A percentile compares a stretch with the other conserved stretches of the same genome.
Conservation (phyloP, 2,888 invertebrate species). For the Zele albiditarsus region DNA sequence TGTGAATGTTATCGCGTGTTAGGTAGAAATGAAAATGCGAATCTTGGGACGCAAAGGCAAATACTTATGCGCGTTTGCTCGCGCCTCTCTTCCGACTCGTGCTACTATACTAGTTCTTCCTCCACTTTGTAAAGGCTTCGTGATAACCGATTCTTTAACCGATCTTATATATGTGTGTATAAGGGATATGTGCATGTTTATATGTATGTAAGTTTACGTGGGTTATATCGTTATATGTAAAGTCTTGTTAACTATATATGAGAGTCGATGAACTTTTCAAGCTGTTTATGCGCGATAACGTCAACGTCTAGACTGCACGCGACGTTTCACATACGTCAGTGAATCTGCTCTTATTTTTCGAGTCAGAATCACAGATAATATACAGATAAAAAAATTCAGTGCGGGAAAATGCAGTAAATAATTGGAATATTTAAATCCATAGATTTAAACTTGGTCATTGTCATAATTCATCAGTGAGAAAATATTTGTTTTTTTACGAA, state of each 20-base stretch:
- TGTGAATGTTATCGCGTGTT: conserved; percentile 38
- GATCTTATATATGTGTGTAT: not conserved
- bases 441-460: no score
- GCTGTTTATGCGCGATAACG: conserved; percentile 32
- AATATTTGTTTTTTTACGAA: no score
- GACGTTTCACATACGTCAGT: conserved; percentile 18
- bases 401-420: not conserved
- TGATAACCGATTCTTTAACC: conserved; percentile 29
- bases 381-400: not conserved
- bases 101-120: not conserved
- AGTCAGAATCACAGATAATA: not conserved
- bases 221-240: conserved; percentile 7
- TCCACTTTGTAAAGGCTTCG: conserved; percentile 5
- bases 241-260: conserved; percentile 27
- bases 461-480: no score
- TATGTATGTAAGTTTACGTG: not conserved
- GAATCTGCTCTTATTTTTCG: conserved; percentile 23
- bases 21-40: conserved; percentile 45
- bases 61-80: not conserved
- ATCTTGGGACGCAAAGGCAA: conserved; percentile 8
- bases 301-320: conserved; percentile 31
- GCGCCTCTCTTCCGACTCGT: not conserved
- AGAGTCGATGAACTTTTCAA: conserved; percentile 30
- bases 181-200: not conserved
- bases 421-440: no score